These are phyloP conservation scores for Lithophane ornitopus DNA, from an alignment of 2,888 invertebrate species.

Conservation along the genomic window DNA sequence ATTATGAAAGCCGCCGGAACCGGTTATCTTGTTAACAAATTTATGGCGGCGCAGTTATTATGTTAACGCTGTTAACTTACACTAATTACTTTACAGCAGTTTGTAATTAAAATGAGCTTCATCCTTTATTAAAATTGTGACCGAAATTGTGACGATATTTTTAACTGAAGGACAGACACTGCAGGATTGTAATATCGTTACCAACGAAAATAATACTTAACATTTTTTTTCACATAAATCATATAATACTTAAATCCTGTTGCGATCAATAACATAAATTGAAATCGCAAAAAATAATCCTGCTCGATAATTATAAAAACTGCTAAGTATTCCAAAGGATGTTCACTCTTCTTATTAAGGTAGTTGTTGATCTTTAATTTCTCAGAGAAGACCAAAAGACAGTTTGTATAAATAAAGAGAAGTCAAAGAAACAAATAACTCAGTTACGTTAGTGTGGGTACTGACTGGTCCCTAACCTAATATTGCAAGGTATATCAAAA, in stretches of 20 bases:
- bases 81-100: constrained; percentile 46
- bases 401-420: neutral
- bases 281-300: neutral
- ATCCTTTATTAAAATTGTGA: constrained; percentile 9
- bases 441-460: neutral
- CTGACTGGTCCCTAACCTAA: neutral
- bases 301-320: neutral
- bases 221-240: too few species aligned
- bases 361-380: neutral
- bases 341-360: too few species aligned
- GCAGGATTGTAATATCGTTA: neutral
- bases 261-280: neutral
- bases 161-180: neutral
- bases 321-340: neutral
- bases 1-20: constrained; percentile 6
- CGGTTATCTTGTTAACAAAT: constrained; percentile 47
- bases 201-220: neutral
- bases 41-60: constrained; percentile 26
- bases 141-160: neutral
- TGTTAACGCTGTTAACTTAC: constrained; percentile 33
- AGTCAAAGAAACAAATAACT: neutral
- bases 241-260: neutral
- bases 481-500: neutral
- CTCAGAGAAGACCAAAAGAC: neutral
- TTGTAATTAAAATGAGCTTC: constrained; percentile 44